Base-by-base conservation (phyloP, 2,113 vertebrate species). In the western clawed frog (Xenopus tropicalis) region DNA sequence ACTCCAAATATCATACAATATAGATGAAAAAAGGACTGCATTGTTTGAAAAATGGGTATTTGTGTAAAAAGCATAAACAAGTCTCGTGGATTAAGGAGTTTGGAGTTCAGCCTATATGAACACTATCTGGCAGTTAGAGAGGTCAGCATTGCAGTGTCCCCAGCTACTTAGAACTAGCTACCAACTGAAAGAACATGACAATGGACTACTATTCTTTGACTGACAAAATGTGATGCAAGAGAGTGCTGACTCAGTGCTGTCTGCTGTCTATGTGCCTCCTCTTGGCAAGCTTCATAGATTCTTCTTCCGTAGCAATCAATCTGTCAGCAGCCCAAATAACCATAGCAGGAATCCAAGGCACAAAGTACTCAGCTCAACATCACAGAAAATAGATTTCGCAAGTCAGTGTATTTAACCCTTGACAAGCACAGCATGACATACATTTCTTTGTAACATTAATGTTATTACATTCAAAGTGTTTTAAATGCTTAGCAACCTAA, bases 161-260 rank as follows among this genome's bases (percentile, higher is more conserved):
- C 42, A 44, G 37, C 62, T 65, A 65, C 62, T 29, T 66, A 52
- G 14, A 75, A 61, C 42, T 62, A 57, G 66, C 57, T 46, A 19
- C 42, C 57, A 75, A 24, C 24, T 37, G n/a, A 37, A 56, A 43
- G 21, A 13, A 17, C 23, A 76, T 69, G 58, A 63, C 59, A 69
- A 76, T 76, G 17, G 17, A 11, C 20, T 54, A 22, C 44, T 25
- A 14, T 59, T 42, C 57, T 42, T 62, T 48, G n/a, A 48, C 58
- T 69, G 73, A 57, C 59, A 76, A 69, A 12, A 76, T 76, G 29
- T 75, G 72, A 68, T 76, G 73, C 59, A 75, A 75, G 72, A 62
- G 59, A 37, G 20, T 69, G 66, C 73, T 76, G 73, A 76, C 66
- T 76, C 73, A 76, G 51, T 19, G 48, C 42, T 62, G 25, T 69